Evolutionary conservation across 2,797 vertebrate species (phyloP), one percentile per base, ranked within the genome.

Genomic region (Phataginus tetradactyla): DNA sequence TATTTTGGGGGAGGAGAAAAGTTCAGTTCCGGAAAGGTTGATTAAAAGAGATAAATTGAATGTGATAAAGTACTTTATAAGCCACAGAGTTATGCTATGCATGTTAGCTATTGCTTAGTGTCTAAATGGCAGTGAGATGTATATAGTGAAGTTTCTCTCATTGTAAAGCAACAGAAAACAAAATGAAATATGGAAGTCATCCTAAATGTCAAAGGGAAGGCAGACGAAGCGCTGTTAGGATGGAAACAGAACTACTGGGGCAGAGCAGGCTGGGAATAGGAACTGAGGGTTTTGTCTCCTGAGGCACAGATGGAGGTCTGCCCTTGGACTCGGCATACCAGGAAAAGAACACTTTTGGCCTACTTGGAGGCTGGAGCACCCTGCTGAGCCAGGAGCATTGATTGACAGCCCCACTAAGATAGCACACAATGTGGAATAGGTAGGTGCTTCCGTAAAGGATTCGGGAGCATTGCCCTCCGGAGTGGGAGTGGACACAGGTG

Each of bases 41-140:
- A 95, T 83, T 96, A 80, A 84, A 93, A 92, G 89, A 94, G 94
- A 95, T 94, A 88, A 95, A 88, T 79, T 93, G 78, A 77, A 91
- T 72, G 17, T 75, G 68, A 45, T 45, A 96, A 95, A 39, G n/a
- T 68, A 49, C 63, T 90, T 95, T 74, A 32, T 84, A 68, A 91
- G 39, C 61, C 77, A 45, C 61, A 71, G 57, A 64, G 53, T 75
- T 75, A 34, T 57, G 34, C 39, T 75, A 9, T 42, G 53, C 64
- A 23, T 14, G 15, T 85, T 80, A 39, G 64, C 45, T 75, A 12
- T 55, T 63, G 81, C 49, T 71, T 68, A 7, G 55, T 74, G 37
- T 95, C 92, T 89, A 59, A 86, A 29, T 71, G 9, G 25, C 29
- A 37, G 25, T 37, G 7, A 27, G 17, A 66, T 57, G 37, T 49